Conservation (phyloP, 2,113 vertebrate genomes). For the Himantopus leucocephalus region DNA sequence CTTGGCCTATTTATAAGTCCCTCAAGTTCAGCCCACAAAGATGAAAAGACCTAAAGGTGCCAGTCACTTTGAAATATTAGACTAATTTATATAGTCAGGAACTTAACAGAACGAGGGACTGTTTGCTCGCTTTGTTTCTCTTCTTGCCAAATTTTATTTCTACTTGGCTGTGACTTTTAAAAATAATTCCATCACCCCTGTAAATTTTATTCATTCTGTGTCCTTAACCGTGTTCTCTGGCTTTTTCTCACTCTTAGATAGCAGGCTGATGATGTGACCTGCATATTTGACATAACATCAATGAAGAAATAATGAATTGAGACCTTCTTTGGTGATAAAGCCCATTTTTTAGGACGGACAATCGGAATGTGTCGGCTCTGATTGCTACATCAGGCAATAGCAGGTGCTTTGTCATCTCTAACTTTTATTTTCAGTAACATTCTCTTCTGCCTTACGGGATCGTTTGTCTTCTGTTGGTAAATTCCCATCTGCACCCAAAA, state of each 20-base stretch:
- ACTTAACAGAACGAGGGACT: not conserved
- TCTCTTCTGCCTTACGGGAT: slow-evolving; percentile 29
- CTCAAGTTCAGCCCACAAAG: not conserved
- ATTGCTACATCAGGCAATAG: slow-evolving; percentile 45
- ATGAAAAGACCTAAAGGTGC: not conserved
- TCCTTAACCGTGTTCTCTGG: not conserved
- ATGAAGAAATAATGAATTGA: slow-evolving; percentile 62
- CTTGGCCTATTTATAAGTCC: not conserved
- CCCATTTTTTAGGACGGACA: slow-evolving; percentile 52
- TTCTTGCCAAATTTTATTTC: slow-evolving; percentile 1
- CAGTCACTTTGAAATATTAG: slow-evolving; percentile 24
- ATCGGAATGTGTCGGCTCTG: slow-evolving; percentile 28
- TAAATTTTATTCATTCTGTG: not conserved
- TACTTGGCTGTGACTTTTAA: slow-evolving; percentile 11
- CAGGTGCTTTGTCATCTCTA: slow-evolving; percentile 54
- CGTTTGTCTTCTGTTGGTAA: slow-evolving; percentile 59
- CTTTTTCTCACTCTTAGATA: not conserved
- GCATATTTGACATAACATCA: slow-evolving; percentile 55
- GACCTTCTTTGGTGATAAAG: slow-evolving; percentile 43
- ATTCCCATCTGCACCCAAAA: slow-evolving; percentile 59
- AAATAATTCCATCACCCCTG: slow-evolving; percentile 1
- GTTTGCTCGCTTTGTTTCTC: not conserved
- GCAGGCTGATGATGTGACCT: slow-evolving; percentile 24
- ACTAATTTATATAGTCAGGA: not conserved
- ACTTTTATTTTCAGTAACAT: slow-evolving; percentile 61